phyloP scores from a whole-genome alignment of 2,797 vertebrate species.

The Myotis findleyi region DNA sequence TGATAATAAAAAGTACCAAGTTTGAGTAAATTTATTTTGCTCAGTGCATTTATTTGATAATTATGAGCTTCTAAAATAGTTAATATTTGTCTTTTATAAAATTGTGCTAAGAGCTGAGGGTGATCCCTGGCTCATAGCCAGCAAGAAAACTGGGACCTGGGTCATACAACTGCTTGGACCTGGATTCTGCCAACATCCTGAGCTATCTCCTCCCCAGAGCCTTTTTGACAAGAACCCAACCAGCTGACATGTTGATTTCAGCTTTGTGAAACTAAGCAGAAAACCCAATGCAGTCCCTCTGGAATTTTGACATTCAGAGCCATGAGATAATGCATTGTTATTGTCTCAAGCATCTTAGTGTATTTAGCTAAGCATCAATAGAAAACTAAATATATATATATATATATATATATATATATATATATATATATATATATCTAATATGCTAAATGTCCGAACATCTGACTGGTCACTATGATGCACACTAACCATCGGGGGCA shows the following conservation, averaged over 20 bases:
- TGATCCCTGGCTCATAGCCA: too few species aligned
- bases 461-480: too few species aligned
- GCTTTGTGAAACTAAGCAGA: not conserved
- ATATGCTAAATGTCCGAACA: too few species aligned
- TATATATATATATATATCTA: too few species aligned
- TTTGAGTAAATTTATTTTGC: not conserved
- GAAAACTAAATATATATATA: not conserved
- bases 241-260: not conserved
- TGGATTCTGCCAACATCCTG: not conserved
- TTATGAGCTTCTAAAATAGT: not conserved
- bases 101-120: not conserved
- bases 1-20: not conserved
- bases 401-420: too few species aligned
- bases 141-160: too few species aligned
- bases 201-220: not conserved
- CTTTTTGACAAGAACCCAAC: not conserved
- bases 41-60: not conserved
- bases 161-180: not conserved
- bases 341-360: not conserved
- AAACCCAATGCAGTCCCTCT: fast-evolving
- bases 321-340: not conserved
- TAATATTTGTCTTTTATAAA: not conserved
- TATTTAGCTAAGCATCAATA: not conserved
- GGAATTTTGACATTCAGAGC: not conserved
- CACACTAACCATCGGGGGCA: too few species aligned